Conservation (phyloP, 1,140 invertebrate genomes). For the Panulirus ornatus region DNA sequence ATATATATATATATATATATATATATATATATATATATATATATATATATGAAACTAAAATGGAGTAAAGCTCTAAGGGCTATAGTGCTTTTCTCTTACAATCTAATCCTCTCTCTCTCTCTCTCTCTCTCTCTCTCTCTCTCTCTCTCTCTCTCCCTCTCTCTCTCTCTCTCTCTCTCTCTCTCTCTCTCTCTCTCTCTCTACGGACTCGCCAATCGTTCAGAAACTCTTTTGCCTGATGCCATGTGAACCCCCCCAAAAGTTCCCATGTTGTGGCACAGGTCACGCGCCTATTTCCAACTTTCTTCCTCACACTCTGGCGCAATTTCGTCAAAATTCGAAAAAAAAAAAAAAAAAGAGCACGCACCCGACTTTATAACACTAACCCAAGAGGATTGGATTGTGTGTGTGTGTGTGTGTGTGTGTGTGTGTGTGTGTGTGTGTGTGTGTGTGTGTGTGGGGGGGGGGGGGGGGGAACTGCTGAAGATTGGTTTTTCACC, state of each 20-base stretch:
- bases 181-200: slow-evolving; percentile 13
- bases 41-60: too few species aligned
- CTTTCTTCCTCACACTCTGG: background rate
- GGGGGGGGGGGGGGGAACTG: too few species aligned
- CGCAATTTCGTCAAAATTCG: background rate
- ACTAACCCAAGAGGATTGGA: too few species aligned
- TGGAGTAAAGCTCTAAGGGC: too few species aligned
- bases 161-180: slow-evolving; percentile 19
- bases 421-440: too few species aligned
- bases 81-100: too few species aligned
- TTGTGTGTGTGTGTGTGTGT: too few species aligned
- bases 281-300: background rate
- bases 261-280: background rate
- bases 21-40: too few species aligned
- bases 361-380: background rate
- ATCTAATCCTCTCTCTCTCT: background rate
- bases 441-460: too few species aligned
- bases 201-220: background rate
- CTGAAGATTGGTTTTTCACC: too few species aligned
- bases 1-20: too few species aligned
- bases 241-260: background rate
- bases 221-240: background rate
- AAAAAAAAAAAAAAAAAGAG: too few species aligned
- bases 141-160: slow-evolving; percentile 21
- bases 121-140: background rate